Conservation (phyloP, 2,888 invertebrate species). For the Mantis religiosa region DNA sequence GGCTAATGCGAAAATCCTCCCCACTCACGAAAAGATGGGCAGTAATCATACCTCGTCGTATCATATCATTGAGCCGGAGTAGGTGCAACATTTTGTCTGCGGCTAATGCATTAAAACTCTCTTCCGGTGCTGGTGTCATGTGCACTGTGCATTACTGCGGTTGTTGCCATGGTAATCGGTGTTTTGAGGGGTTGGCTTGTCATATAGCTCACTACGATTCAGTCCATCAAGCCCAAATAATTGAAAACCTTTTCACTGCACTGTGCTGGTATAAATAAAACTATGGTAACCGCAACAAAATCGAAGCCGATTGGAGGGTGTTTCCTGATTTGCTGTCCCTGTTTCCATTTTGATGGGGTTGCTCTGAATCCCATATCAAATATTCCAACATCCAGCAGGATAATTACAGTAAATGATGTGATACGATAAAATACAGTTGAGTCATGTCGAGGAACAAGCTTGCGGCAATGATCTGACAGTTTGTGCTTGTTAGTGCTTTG, state of each 20-base stretch:
- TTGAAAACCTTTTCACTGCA: slow-evolving; percentile 12
- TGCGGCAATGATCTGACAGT: too few species aligned
- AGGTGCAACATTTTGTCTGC: slow-evolving; percentile 7
- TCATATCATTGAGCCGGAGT: background rate
- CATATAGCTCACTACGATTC: background rate
- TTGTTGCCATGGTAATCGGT: slow-evolving; percentile 12
- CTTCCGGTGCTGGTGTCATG: slow-evolving; percentile 14
- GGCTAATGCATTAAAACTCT: slow-evolving; percentile 15
- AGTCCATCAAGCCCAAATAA: slow-evolving; percentile 7
- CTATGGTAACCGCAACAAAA: background rate
- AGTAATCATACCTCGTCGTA: background rate
- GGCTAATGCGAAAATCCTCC: background rate
- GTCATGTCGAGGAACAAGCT: background rate
- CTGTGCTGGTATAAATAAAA: background rate
- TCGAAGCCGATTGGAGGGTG: background rate
- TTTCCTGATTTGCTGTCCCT: background rate
- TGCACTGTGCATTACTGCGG: background rate
- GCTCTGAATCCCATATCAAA: background rate
- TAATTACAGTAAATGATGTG: background rate
- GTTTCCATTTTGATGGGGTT: background rate
- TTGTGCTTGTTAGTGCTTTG: too few species aligned
- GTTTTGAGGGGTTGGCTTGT: background rate
- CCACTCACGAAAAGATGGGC: background rate
- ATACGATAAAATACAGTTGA: background rate
- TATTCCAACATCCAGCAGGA: background rate